A percentile compares a stretch with the other conserved stretches of the same genome.
phyloP scores from a whole-genome alignment of 2,113 vertebrate genomes.

The Phyllostomus hastatus region DNA sequence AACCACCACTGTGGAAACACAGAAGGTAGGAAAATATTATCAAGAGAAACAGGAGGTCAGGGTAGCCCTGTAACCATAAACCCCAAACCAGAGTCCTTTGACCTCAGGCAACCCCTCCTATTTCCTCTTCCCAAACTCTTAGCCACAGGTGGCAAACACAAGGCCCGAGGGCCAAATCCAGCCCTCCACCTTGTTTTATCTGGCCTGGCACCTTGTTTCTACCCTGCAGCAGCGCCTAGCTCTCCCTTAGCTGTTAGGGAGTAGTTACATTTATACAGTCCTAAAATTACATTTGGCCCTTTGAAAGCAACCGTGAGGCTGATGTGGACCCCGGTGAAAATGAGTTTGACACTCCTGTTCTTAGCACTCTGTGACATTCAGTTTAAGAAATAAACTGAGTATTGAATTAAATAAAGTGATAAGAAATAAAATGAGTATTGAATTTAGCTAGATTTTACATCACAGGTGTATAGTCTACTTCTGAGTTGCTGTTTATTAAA shows the following conservation, averaged over 20 bases:
- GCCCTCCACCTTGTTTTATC: too few species aligned
- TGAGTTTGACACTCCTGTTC: too few species aligned
- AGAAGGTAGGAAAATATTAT: background rate
- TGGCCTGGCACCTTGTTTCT: too few species aligned
- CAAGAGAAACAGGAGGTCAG: background rate
- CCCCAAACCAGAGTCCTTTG: background rate
- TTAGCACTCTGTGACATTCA: background rate
- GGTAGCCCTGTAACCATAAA: background rate
- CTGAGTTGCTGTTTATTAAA: conserved; percentile 20
- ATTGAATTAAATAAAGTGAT: background rate
- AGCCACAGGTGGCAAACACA: too few species aligned
- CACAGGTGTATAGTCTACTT: background rate
- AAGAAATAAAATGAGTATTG: background rate
- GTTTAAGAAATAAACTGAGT: background rate
- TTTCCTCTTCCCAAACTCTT: background rate
- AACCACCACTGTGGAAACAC: background rate
- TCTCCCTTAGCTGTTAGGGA: too few species aligned
- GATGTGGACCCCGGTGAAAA: too few species aligned
- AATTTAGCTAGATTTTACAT: background rate
- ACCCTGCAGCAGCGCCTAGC: too few species aligned
- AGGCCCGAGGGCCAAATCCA: too few species aligned
- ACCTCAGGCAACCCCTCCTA: background rate
- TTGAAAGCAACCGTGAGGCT: too few species aligned
- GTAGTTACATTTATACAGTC: too few species aligned
- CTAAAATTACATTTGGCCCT: too few species aligned